phyloP scores from a whole-genome alignment of 2,888 invertebrate species.

The Pollenia labialis region DNA sequence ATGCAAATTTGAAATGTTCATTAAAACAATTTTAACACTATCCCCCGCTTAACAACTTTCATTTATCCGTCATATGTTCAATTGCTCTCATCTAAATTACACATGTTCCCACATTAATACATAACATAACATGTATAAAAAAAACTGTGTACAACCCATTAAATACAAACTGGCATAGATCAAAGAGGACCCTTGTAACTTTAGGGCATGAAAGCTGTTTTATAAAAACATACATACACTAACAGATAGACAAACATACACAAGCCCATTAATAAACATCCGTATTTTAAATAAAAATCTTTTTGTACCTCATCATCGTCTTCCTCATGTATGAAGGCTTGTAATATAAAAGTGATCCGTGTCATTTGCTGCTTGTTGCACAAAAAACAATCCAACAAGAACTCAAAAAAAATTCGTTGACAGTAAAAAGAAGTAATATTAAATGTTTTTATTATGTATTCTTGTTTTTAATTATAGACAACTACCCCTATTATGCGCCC shows the following conservation, averaged over 20 bases:
- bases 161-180: conserved; percentile 46
- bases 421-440: conserved; percentile 12
- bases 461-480: neutral
- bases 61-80: conserved; percentile 35
- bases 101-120: conserved; percentile 67
- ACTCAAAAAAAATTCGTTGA: conserved; percentile 47
- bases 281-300: conserved; percentile 50
- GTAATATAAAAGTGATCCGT: conserved; percentile 55
- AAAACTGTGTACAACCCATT: conserved; percentile 10
- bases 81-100: conserved; percentile 45
- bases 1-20: neutral
- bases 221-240: neutral
- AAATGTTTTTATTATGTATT: neutral
- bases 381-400: conserved; percentile 28
- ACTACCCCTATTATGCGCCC: conserved; percentile 46
- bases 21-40: neutral
- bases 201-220: conserved; percentile 51
- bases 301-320: conserved; percentile 20
- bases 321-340: neutral
- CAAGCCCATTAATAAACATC: conserved; percentile 56
- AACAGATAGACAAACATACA: neutral
- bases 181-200: conserved; percentile 56
- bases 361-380: conserved; percentile 46
- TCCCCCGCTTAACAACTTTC: neutral
- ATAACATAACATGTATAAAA: conserved; percentile 27